These are phyloP conservation scores for Ictalurus furcatus DNA, from an alignment of 2,113 vertebrate genomes.

Conservation along the genomic window DNA sequence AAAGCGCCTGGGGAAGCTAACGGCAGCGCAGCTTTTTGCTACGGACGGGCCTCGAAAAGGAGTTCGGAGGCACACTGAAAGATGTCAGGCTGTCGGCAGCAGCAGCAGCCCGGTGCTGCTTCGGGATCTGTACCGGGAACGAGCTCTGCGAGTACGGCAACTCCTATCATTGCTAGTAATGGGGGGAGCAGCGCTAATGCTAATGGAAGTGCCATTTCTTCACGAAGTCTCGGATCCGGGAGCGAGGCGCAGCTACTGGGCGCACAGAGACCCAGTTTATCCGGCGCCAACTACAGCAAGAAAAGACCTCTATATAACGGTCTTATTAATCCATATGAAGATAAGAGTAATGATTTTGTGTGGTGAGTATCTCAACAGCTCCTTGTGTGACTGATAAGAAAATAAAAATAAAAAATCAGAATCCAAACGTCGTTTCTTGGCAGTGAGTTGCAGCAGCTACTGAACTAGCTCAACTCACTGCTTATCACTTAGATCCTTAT, in stretches of 20 bases:
- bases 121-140: constrained; percentile 74
- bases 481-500: not conserved
- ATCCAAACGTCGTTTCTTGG: not conserved
- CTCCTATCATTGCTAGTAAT: constrained; percentile 61
- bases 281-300: constrained; percentile 68
- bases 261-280: constrained; percentile 61
- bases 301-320: constrained; percentile 94
- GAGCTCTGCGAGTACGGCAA: constrained; percentile 66
- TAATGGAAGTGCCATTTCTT: constrained; percentile 70
- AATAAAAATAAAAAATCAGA: not conserved
- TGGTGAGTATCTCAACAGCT: constrained; percentile 77
- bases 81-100: constrained; percentile 72
- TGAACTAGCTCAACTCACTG: not conserved
- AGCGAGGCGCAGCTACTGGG: constrained; percentile 63
- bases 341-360: constrained; percentile 98
- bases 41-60: constrained; percentile 52
- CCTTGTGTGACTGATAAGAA: not conserved
- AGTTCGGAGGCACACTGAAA: constrained; percentile 63
- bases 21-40: constrained; percentile 41
- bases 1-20: constrained; percentile 45
- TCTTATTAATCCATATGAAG: constrained; percentile 93
- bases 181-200: constrained; percentile 53
- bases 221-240: constrained; percentile 61
- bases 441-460: not conserved
- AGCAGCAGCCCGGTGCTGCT: constrained; percentile 65